Evolutionary conservation across 1,140 invertebrate species (phyloP).

Genomic region (Zaprionus vittiger): DNA sequence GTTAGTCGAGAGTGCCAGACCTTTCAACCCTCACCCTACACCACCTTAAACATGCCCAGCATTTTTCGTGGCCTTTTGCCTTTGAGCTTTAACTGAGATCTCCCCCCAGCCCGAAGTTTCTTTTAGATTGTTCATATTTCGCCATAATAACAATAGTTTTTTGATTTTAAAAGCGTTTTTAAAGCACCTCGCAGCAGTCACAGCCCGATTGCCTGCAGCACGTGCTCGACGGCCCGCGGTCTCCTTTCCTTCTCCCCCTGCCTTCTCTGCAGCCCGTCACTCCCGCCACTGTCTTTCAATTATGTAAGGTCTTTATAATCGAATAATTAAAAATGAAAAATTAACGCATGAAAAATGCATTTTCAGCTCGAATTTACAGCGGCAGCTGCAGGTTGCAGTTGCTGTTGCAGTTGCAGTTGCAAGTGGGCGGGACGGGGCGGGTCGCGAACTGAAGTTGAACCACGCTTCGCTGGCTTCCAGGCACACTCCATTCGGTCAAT

Average conservation of each 20-base stretch:
- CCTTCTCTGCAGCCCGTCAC: constrained; percentile 10
- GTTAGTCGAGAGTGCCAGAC: constrained; percentile 50
- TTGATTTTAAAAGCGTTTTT: constrained; percentile 33
- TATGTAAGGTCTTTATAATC: constrained; percentile 80
- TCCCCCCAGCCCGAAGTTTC: neutral
- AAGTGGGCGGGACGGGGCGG: neutral
- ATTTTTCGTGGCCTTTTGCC: constrained; percentile 15
- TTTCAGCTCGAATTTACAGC: constrained; percentile 70
- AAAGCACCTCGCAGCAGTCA: constrained; percentile 9
- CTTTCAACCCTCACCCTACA: too few species aligned
- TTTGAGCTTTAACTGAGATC: constrained; percentile 26
- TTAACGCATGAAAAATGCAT: constrained; percentile 81
- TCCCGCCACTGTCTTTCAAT: constrained; percentile 66
- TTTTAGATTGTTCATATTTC: neutral
- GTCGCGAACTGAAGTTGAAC: neutral
- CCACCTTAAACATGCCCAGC: constrained; percentile 16
- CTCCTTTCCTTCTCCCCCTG: constrained; percentile 10
- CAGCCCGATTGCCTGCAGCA: neutral
- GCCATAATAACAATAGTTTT: constrained; percentile 9
- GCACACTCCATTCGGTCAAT: constrained; percentile 22
- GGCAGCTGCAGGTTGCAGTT: constrained; percentile 27
- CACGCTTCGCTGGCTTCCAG: constrained; percentile 20
- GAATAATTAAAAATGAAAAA: constrained; percentile 83
- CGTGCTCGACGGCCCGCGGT: neutral
- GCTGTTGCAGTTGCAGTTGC: neutral